Evolutionary conservation across 2,113 vertebrate species (phyloP).

Genomic region (Phylloscopus whistleri): DNA sequence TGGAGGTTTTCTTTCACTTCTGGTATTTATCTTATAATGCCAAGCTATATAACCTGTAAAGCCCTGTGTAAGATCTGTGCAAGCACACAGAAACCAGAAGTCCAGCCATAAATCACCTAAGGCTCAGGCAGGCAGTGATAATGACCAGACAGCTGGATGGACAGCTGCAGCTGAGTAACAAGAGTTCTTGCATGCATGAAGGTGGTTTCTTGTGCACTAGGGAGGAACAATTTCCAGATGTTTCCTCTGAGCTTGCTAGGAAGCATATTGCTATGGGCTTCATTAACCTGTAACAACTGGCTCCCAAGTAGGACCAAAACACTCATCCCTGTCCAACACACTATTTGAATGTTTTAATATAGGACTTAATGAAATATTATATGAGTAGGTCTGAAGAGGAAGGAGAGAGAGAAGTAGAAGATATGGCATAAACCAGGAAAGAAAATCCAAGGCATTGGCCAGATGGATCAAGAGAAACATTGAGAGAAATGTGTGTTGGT

Average conservation of each 20-base stretch:
- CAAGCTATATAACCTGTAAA: not conserved
- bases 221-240: not conserved
- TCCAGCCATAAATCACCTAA: not conserved
- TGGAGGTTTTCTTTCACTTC: not conserved
- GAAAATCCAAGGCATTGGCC: not conserved
- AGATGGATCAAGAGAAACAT: not conserved
- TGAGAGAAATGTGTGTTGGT: not conserved
- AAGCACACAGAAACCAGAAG: not conserved
- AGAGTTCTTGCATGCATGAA: not conserved
- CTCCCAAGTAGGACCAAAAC: not conserved
- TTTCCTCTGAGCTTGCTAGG: not conserved
- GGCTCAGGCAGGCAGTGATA: not conserved
- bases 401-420: not conserved
- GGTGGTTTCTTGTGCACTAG: not conserved
- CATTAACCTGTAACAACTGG: not conserved
- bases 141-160: not conserved
- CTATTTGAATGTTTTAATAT: not conserved
- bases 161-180: not conserved
- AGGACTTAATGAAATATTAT: not conserved
- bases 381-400: not conserved
- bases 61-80: not conserved
- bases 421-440: not conserved
- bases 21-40: not conserved
- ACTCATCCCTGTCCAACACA: not conserved
- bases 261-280: not conserved